A percentile compares a stretch with the other conserved stretches of the same genome.
Conservation (phyloP, 2,113 vertebrate genomes). For the Alethe castanea region DNA sequence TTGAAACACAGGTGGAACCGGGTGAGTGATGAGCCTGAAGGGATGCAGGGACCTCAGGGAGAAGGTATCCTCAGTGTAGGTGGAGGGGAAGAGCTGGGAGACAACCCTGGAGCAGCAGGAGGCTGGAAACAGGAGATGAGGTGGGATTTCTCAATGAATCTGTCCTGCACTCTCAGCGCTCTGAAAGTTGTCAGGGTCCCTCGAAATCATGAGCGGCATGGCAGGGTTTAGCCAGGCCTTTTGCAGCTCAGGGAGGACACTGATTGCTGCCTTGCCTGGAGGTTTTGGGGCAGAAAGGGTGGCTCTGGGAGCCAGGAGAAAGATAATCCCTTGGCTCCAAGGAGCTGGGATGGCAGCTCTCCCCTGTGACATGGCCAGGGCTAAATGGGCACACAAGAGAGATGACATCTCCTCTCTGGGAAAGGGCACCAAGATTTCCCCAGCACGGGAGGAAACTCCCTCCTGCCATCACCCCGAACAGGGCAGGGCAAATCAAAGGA, state of each 20-base stretch:
- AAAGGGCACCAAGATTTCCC: neutral
- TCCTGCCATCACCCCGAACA: neutral
- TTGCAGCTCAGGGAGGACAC: neutral
- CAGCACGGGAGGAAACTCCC: neutral
- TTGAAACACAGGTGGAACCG: neutral
- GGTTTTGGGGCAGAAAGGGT: neutral
- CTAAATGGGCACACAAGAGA: neutral
- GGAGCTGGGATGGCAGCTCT: fast-evolving
- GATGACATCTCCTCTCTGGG: neutral
- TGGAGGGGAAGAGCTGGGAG: neutral
- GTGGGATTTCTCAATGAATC: neutral
- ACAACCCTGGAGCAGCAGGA: neutral
- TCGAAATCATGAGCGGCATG: fast-evolving
- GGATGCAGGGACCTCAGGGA: neutral
- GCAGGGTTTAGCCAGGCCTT: neutral
- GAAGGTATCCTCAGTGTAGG: neutral
- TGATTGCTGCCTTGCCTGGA: neutral
- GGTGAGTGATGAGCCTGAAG: neutral
- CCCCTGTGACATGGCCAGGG: neutral
- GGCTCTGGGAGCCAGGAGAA: neutral
- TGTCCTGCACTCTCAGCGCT: fast-evolving
- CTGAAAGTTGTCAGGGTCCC: neutral
- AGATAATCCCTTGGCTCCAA: neutral
- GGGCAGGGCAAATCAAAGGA: neutral
- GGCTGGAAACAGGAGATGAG: neutral